Conservation (phyloP, 2,113 vertebrate genomes). For the Tympanuchus pallidicinctus region DNA sequence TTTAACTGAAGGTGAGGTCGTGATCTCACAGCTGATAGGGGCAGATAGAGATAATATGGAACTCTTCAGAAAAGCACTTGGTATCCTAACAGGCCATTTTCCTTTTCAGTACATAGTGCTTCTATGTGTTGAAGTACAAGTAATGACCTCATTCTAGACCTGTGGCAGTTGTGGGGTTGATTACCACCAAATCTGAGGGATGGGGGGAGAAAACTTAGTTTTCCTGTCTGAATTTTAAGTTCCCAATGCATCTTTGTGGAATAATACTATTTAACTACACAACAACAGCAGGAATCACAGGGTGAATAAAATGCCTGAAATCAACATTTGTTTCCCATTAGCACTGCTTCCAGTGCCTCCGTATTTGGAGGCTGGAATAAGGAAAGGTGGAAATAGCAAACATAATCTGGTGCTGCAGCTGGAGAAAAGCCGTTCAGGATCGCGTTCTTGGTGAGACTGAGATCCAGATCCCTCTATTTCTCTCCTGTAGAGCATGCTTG, state of each 20-base stretch:
- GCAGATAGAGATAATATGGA: not conserved
- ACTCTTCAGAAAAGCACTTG: not conserved
- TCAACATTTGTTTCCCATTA: not conserved
- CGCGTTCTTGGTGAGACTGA: conserved; percentile 52
- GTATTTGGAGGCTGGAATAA: not conserved
- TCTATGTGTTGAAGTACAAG: not conserved
- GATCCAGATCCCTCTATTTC: conserved; percentile 77
- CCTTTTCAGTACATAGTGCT: not conserved
- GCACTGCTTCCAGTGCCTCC: not conserved
- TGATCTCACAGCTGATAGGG: not conserved
- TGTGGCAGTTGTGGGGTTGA: not conserved
- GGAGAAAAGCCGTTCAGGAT: conserved; percentile 8
- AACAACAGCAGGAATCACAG: not conserved
- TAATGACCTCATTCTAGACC: not conserved
- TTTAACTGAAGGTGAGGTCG: not conserved
- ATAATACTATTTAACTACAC: not conserved
- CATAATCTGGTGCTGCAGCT: not conserved
- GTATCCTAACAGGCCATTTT: not conserved
- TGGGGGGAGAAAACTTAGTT: not conserved
- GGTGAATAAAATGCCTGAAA: not conserved
- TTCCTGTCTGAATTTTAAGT: not conserved
- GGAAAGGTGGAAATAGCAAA: not conserved
- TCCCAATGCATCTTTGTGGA: not conserved
- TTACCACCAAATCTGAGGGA: not conserved
- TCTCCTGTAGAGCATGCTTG: conserved; percentile 78